These are phyloP conservation scores for Plectus sambesii DNA, from an alignment of 1,140 invertebrate species.

Conservation along the genomic window DNA sequence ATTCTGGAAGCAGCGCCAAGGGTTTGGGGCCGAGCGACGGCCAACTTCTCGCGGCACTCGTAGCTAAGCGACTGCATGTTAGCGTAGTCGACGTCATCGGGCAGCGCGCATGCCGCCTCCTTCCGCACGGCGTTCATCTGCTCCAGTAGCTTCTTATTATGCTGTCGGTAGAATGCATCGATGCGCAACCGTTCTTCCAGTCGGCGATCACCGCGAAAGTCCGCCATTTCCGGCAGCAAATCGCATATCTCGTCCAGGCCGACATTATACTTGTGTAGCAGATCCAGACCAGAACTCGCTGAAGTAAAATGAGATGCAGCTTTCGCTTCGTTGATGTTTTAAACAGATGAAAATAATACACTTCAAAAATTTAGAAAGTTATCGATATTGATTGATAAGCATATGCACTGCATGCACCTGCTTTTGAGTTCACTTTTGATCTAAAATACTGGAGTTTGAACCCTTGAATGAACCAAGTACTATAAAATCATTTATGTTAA, in stretches of 20 bases:
- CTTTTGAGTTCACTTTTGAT: too few relatives aligned
- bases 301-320: too few relatives aligned
- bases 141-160: constrained; percentile 18
- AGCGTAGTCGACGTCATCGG: constrained; percentile 28
- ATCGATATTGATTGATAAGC: too few relatives aligned
- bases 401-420: too few relatives aligned
- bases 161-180: constrained; percentile 20
- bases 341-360: too few relatives aligned
- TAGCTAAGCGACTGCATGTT: constrained; percentile 19
- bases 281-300: too few relatives aligned
- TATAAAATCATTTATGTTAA: constrained; percentile 13
- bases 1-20: constrained; percentile 34
- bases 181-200: constrained; percentile 20
- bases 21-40: constrained; percentile 21
- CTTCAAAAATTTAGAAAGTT: too few relatives aligned
- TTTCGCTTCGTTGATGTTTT: too few relatives aligned
- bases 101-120: constrained; percentile 24
- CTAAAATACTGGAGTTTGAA: too few relatives aligned
- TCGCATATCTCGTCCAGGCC: constrained; percentile 3
- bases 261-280: constrained; percentile 17
- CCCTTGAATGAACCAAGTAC: constrained; percentile 4
- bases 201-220: constrained; percentile 7
- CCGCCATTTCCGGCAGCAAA: constrained; percentile 6
- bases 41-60: constrained; percentile 31
- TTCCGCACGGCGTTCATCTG: constrained; percentile 29